Percentiles rank a stretch among this genome's conserved stretches.
These are phyloP conservation scores for Alauda arvensis DNA, from an alignment of 2,797 vertebrate species.

Conservation along the genomic window DNA sequence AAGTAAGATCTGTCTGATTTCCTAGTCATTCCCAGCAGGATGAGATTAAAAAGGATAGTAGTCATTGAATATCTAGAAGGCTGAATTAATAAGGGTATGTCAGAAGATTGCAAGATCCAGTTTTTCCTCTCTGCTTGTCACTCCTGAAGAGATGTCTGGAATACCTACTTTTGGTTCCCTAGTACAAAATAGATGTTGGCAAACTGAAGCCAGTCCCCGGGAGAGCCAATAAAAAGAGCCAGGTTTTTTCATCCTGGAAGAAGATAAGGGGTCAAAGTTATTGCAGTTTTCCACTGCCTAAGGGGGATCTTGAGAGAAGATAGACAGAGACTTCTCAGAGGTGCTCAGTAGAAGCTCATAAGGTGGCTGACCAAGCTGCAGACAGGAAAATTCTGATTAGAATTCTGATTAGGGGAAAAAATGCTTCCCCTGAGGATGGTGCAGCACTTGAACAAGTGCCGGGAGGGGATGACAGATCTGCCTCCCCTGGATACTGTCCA, in stretches of 20 bases:
- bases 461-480: neutral
- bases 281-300: neutral
- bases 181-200: neutral
- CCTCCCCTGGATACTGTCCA: neutral
- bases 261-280: neutral
- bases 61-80: neutral
- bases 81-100: neutral
- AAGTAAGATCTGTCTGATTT: neutral
- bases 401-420: neutral
- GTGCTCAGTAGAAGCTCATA: neutral
- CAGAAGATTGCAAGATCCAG: neutral
- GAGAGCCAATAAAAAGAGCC: neutral
- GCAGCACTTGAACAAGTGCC: neutral
- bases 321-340: neutral
- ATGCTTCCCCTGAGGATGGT: neutral
- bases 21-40: neutral
- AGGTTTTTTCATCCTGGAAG: neutral
- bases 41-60: neutral
- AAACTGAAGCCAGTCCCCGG: neutral
- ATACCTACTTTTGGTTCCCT: neutral
- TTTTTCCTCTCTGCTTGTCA: neutral
- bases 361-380: neutral
- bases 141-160: neutral
- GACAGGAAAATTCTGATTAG: neutral
- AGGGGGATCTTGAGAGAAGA: neutral